Evolutionary conservation across 1,140 invertebrate genomes (phyloP).

Genomic region (Drosophila nebulosa): DNA sequence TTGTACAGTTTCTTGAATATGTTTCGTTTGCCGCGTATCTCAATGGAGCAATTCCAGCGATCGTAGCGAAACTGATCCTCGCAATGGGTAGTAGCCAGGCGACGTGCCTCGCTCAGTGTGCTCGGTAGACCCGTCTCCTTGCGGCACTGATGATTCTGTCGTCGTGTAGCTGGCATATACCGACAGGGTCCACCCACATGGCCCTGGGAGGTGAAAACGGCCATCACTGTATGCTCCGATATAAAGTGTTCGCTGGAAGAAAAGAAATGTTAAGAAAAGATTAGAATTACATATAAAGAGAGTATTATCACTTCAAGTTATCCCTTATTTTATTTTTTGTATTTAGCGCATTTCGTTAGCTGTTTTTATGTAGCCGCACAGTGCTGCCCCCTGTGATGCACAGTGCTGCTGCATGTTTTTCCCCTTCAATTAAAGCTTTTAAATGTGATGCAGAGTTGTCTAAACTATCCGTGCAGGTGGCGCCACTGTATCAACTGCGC

Average conservation of each 20-base stretch:
- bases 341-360: background rate
- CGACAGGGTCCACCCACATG: conserved; percentile 75
- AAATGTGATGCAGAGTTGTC: background rate
- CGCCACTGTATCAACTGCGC: background rate
- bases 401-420: too few species aligned
- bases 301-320: background rate
- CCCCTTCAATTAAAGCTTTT: background rate
- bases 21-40: conserved; percentile 82
- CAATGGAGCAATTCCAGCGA: conserved; percentile 85
- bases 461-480: background rate
- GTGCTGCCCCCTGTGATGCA: too few species aligned
- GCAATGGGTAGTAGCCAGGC: conserved; percentile 83
- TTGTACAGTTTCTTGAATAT: conserved; percentile 85
- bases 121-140: conserved; percentile 82
- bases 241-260: conserved; percentile 69
- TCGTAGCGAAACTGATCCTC: conserved; percentile 84
- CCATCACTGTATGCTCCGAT: conserved; percentile 80
- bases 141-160: conserved; percentile 82
- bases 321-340: background rate
- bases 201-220: conserved; percentile 74
- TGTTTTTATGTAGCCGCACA: too few species aligned
- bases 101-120: conserved; percentile 82
- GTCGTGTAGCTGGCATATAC: conserved; percentile 74
- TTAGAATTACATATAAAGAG: background rate
- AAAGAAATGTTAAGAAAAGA: background rate